A percentile compares a stretch with the other conserved stretches of the same genome.
These are phyloP conservation scores for Drosophila equinoxialis DNA, from an alignment of 1,140 invertebrate species.

Conservation along the genomic window DNA sequence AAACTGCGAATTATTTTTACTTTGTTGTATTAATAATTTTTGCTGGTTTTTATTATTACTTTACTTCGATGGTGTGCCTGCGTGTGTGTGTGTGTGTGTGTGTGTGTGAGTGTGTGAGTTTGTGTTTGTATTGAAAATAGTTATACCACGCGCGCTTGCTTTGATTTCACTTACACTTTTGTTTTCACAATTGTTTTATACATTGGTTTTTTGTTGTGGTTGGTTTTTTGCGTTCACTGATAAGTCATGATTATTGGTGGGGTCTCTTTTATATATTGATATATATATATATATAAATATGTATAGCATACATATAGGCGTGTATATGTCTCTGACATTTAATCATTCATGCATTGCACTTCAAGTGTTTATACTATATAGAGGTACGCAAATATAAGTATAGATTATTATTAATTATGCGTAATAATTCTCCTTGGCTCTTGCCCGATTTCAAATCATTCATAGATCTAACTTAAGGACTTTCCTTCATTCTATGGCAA, in stretches of 20 bases:
- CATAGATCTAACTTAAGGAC: neutral
- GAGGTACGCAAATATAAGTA: neutral
- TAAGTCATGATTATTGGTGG: constrained; percentile 30
- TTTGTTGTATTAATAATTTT: constrained; percentile 21
- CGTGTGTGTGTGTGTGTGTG: neutral
- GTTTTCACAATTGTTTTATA: constrained; percentile 33
- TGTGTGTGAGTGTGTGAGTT: too few species aligned
- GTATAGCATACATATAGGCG: neutral
- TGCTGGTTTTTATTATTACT: constrained; percentile 14
- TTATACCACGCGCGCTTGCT: constrained; percentile 33
- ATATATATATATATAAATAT: constrained; percentile 10
- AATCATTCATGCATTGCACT: constrained; percentile 41
- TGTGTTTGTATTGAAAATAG: constrained; percentile 11
- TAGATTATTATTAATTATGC: constrained; percentile 48
- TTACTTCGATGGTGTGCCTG: constrained; percentile 15
- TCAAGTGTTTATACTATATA: constrained; percentile 26
- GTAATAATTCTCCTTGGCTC: constrained; percentile 34
- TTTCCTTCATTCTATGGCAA: neutral
- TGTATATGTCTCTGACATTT: constrained; percentile 21
- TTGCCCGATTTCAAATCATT: constrained; percentile 18
- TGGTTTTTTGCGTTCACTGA: constrained; percentile 25
- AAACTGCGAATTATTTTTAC: constrained; percentile 26
- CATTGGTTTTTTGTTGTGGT: too few species aligned
- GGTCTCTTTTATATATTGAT: constrained; percentile 13
- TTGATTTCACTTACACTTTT: constrained; percentile 55